Evolutionary conservation across 2,113 vertebrate species (phyloP).

Genomic region (Oreochromis tanganicae): DNA sequence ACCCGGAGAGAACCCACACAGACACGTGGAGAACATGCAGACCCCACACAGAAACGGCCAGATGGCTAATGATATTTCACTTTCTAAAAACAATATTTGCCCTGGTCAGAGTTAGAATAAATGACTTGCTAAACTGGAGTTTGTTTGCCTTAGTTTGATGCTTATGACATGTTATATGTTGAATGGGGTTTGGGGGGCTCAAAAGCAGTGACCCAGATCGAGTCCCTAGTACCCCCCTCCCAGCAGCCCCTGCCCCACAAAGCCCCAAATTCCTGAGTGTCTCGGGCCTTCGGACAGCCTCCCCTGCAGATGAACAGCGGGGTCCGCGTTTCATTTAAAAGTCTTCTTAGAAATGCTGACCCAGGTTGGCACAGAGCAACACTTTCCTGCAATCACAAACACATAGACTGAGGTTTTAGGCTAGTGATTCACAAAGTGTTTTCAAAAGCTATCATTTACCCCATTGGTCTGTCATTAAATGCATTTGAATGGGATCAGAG

Average conservation of each 20-base stretch:
- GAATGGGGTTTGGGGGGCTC: slow-evolving; percentile 31
- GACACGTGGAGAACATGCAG: neutral
- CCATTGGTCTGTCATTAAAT: slow-evolving; percentile 50
- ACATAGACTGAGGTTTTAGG: slow-evolving; percentile 11
- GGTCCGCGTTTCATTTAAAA: slow-evolving; percentile 34
- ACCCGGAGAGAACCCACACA: neutral
- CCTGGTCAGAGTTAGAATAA: slow-evolving; percentile 7
- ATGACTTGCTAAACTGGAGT: neutral
- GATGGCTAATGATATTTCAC: neutral
- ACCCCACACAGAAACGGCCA: neutral
- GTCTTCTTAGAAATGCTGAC: slow-evolving; percentile 18
- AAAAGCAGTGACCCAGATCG: slow-evolving; percentile 68
- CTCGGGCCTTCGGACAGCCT: slow-evolving; percentile 27
- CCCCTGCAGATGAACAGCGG: slow-evolving; percentile 43
- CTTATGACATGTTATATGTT: slow-evolving; percentile 51
- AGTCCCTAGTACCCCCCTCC: slow-evolving; percentile 41
- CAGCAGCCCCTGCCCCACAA: slow-evolving; percentile 31
- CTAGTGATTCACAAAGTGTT: slow-evolving; percentile 49
- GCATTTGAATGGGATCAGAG: slow-evolving; percentile 44
- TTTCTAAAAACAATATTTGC: neutral
- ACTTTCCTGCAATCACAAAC: slow-evolving; percentile 14
- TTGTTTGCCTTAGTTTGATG: neutral
- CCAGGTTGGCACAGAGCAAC: slow-evolving; percentile 17
- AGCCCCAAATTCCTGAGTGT: slow-evolving; percentile 62
- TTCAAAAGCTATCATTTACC: slow-evolving; percentile 33